Evolutionary conservation across 2,888 invertebrate genomes (phyloP).

Genomic region (Cephus sareptanus): DNA sequence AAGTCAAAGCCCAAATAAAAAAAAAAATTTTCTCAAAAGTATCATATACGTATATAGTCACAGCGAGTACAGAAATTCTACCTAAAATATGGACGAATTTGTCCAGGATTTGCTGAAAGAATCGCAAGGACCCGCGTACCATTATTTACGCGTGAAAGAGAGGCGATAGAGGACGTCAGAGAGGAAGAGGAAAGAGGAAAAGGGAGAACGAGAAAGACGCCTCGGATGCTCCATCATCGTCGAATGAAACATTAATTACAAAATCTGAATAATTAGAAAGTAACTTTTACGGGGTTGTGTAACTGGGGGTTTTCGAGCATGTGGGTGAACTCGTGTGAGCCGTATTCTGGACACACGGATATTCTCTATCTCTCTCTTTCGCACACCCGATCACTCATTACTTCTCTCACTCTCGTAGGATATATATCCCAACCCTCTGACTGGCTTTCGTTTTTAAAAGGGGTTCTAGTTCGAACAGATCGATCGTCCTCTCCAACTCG

Average conservation of each 20-base stretch:
- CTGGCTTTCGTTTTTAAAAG: constrained; percentile 34
- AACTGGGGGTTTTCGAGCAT: not conserved
- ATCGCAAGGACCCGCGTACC: not conserved
- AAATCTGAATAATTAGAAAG: constrained; percentile 65
- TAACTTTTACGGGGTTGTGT: constrained; percentile 53
- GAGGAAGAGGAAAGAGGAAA: constrained; percentile 32
- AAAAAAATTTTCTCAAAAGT: not conserved
- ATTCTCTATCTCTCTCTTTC: constrained; percentile 15
- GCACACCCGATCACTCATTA: not conserved
- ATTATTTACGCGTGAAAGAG: not conserved
- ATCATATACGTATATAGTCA: not conserved
- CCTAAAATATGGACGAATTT: not conserved
- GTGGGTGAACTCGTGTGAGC: constrained; percentile 2
- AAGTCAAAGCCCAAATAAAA: not conserved
- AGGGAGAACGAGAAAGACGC: constrained; percentile 36
- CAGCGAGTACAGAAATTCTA: not conserved
- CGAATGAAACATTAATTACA: constrained; percentile 62
- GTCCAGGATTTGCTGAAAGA: not conserved
- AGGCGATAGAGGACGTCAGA: not conserved
- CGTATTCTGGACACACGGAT: constrained; percentile 5
- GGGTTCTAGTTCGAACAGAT: constrained; percentile 48
- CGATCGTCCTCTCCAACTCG: constrained; percentile 52
- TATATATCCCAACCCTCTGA: not conserved
- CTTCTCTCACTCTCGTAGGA: not conserved
- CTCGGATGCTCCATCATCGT: constrained; percentile 55